phyloP scores from a whole-genome alignment of 2,797 vertebrate species.

The Triplophysa yarkandensis region DNA sequence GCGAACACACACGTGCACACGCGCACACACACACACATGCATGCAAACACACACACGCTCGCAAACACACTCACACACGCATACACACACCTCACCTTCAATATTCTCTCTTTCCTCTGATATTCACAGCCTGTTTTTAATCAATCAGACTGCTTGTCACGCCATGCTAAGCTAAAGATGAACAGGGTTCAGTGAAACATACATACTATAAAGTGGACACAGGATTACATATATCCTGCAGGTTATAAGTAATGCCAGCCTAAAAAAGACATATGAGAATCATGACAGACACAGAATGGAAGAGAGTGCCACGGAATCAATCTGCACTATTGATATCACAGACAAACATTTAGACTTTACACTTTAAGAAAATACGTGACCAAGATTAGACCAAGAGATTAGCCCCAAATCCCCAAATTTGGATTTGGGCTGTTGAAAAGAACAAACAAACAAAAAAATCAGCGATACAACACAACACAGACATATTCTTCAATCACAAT shows the following conservation, averaged over 20 bases:
- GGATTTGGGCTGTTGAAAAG: not conserved
- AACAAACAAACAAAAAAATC: not conserved
- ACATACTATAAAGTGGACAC: constrained; percentile 14
- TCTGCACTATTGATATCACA: not conserved
- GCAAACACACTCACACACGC: too few relatives aligned
- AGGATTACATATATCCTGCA: constrained; percentile 11
- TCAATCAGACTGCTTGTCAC: constrained; percentile 12
- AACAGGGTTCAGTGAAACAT: constrained; percentile 9
- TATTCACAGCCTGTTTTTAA: constrained; percentile 30
- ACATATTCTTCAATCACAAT: not conserved
- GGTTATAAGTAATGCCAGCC: constrained; percentile 33
- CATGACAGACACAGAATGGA: constrained; percentile 38
- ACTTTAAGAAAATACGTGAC: constrained; percentile 3
- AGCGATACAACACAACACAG: not conserved
- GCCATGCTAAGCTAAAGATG: constrained; percentile 13
- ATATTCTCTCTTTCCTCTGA: not conserved
- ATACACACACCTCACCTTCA: too few relatives aligned
- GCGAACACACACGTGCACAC: too few relatives aligned
- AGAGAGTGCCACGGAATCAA: constrained; percentile 22
- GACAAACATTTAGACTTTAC: constrained; percentile 10
- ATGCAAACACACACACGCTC: too few relatives aligned
- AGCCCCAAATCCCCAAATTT: not conserved
- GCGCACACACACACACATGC: too few relatives aligned
- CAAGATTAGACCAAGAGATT: not conserved
- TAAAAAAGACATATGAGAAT: constrained; percentile 34